A percentile compares a stretch with the other conserved stretches of the same genome.
Conservation (phyloP, 2,113 vertebrate genomes). For the Lophotis ruficrista region DNA sequence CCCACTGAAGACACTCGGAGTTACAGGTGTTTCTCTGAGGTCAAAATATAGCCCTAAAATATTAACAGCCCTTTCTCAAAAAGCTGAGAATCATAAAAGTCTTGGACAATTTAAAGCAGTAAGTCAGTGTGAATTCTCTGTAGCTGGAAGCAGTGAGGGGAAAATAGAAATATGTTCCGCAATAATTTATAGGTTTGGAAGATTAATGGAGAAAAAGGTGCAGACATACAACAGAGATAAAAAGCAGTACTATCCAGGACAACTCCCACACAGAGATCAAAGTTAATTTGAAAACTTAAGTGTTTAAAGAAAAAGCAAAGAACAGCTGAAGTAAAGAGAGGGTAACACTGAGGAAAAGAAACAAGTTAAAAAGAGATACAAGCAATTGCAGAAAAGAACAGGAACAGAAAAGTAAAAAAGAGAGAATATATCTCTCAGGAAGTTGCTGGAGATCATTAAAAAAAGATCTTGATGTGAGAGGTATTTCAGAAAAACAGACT, state of each 20-base stretch:
- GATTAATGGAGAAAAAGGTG: slow-evolving; percentile 34
- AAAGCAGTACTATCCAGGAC: slow-evolving; percentile 40
- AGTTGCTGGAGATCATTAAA: not conserved
- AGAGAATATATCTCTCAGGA: not conserved
- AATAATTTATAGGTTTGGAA: slow-evolving; percentile 68
- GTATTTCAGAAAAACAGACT: not conserved
- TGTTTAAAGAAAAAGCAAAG: slow-evolving; percentile 11
- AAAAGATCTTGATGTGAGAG: not conserved
- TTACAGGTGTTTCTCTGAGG: not conserved
- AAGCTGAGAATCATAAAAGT: slow-evolving; percentile 25
- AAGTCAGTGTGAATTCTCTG: slow-evolving; percentile 44
- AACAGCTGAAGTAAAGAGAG: not conserved
- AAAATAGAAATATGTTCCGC: slow-evolving; percentile 14
- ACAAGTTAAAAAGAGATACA: not conserved
- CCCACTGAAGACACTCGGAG: not conserved
- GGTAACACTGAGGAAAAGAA: not conserved
- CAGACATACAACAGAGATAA: slow-evolving; percentile 58
- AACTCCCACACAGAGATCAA: slow-evolving; percentile 22
- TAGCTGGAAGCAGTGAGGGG: not conserved
- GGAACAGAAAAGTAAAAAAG: not conserved
- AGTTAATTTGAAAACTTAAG: slow-evolving; percentile 50
- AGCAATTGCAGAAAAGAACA: not conserved
- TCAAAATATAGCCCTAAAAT: not conserved
- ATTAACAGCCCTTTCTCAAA: not conserved
- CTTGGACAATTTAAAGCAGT: not conserved